A percentile compares a stretch with the other conserved stretches of the same genome.
These are phyloP conservation scores for Microtus oregoni DNA, from an alignment of 2,113 vertebrate genomes.

Conservation along the genomic window DNA sequence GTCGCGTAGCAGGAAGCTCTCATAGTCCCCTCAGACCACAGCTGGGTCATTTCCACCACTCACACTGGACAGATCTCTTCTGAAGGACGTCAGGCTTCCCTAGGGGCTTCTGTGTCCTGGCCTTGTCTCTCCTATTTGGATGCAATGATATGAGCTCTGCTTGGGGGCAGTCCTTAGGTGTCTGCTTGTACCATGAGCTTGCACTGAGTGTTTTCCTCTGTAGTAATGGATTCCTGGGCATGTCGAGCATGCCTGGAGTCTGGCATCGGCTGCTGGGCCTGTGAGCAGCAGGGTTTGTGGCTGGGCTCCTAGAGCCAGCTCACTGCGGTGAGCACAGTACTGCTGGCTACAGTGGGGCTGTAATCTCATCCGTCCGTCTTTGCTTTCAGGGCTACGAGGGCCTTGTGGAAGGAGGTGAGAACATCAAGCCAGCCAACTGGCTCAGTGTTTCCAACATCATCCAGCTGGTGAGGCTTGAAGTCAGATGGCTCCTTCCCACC, in stretches of 20 bases:
- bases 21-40: fast-evolving
- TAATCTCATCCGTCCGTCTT: not conserved
- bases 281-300: fast-evolving
- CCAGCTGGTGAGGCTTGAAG: conserved; percentile 92
- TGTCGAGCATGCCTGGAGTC: not conserved
- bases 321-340: fast-evolving
- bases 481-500: not conserved
- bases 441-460: conserved; percentile 98
- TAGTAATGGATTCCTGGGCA: not conserved
- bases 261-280: fast-evolving
- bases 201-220: fast-evolving
- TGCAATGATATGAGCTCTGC: fast-evolving
- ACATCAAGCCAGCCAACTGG: conserved; percentile 95
- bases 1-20: not conserved
- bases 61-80: fast-evolving
- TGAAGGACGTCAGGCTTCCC: fast-evolving
- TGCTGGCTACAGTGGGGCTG: fast-evolving
- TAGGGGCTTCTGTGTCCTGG: fast-evolving
- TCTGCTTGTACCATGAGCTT: fast-evolving
- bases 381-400: conserved; percentile 93
- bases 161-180: fast-evolving
- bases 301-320: not conserved
- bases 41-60: fast-evolving
- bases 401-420: conserved; percentile 96
- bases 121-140: not conserved